Evolutionary conservation across 2,797 vertebrate species (phyloP).

Genomic region (Peromyscus eremicus): DNA sequence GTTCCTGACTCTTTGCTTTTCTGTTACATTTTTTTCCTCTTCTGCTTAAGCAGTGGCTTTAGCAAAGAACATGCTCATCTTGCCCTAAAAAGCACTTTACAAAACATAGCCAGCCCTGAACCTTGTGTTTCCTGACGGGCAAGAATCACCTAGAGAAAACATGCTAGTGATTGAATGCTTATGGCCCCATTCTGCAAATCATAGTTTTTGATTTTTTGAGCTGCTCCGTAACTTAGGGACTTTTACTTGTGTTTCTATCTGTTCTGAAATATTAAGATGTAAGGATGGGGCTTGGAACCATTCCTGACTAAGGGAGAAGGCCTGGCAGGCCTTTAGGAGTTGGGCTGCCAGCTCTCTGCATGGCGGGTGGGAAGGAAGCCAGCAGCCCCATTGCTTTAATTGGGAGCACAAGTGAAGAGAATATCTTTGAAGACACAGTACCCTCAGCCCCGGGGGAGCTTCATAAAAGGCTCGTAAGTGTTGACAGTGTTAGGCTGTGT

Average conservation of each 20-base stretch:
- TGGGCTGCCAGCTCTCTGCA: accelerated
- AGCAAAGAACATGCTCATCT: background rate
- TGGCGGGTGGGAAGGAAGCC: background rate
- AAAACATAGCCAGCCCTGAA: background rate
- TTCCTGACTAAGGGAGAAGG: background rate
- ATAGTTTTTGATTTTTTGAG: background rate
- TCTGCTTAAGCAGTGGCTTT: background rate
- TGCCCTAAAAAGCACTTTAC: background rate
- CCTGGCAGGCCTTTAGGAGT: background rate
- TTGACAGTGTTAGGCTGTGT: background rate
- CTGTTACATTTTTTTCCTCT: background rate
- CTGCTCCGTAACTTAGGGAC: background rate
- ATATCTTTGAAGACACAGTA: background rate
- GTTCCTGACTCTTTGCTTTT: background rate
- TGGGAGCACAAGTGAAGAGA: background rate
- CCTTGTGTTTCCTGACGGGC: accelerated
- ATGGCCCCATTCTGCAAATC: background rate
- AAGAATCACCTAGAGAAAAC: background rate
- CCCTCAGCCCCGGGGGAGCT: background rate
- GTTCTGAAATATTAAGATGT: background rate
- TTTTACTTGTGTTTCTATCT: background rate
- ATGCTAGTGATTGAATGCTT: background rate
- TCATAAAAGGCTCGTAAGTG: background rate
- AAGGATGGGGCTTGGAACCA: accelerated
- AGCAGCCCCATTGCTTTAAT: background rate